Conservation (phyloP, 2,797 vertebrate species). For the Phalanger gymnotis region DNA sequence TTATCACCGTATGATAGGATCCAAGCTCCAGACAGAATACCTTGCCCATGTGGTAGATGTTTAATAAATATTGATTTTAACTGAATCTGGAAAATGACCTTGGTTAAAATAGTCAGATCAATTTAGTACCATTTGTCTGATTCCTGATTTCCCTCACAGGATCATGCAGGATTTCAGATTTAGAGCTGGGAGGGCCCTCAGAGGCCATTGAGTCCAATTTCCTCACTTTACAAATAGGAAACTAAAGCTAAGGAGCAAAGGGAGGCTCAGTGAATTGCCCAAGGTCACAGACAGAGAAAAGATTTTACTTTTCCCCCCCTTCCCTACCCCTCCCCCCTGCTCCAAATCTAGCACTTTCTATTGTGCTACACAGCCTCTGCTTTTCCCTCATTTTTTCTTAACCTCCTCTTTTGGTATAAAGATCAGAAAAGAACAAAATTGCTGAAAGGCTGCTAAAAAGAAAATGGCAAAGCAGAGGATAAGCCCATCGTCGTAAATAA, state of each 20-base stretch:
- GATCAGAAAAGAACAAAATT: not conserved
- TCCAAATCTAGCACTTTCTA: not conserved
- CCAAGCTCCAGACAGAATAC: not conserved
- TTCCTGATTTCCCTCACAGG: not conserved
- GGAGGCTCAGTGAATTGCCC: not conserved
- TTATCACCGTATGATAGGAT: not conserved
- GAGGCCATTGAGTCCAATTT: not conserved
- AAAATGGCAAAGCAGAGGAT: no score
- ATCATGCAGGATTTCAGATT: not conserved
- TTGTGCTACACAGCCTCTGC: not conserved
- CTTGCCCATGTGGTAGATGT: not conserved
- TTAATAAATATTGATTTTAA: not conserved
- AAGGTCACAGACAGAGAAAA: not conserved
- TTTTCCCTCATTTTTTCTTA: not conserved
- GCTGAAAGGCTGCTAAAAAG: conserved; percentile 5
- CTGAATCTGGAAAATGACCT: not conserved
- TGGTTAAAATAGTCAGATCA: not conserved
- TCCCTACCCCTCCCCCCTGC: not conserved
- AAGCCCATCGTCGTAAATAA: not conserved
- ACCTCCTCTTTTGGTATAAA: not conserved
- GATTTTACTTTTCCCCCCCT: no score
- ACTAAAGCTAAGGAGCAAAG: not conserved
- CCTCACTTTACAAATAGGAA: not conserved
- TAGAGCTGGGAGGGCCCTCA: not conserved
- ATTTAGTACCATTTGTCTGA: not conserved